Evolutionary conservation across 1,140 invertebrate genomes (phyloP), one percentile per base, ranked within the genome.

Genomic region (Microvelia longipes): DNA sequence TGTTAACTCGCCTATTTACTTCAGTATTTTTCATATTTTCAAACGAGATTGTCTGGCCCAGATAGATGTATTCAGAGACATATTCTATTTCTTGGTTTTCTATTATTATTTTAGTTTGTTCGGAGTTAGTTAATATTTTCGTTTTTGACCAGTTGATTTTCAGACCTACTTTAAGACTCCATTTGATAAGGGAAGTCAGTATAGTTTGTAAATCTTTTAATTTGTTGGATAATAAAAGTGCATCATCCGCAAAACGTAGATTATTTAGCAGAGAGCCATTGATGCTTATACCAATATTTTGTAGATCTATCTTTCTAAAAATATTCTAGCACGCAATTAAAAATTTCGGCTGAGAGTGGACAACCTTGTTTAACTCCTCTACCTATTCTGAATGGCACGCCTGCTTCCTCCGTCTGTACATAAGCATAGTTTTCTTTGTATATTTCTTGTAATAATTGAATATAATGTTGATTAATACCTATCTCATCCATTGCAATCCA

Each of bases 221-320:
- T 26, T 27, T 69, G 28, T 75, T 68, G 15, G 72, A 63, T 25
- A 75, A 66, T 62, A 78, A 28, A 11, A 79, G 72, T 64, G 77
- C 62, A 65, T 79, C 77, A 69, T 79, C 77, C 2, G 77, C 76
- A 64, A 79, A 79, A 24, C 76, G 71, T 67, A 79, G 72, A 70
- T 79, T 73, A 60, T 28, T 75, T 28, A 76, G 69, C 62, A 5
- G 24, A 2, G 15, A 13, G 2, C 14, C 72, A 60, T 68, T 77
- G 69, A 61, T 75, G 71, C 69, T 78, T 74, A 28, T 75, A 74
- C 62, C 62, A 13, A 64, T 71, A 11, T 73, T 60, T 2, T 69
- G 24, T 65, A 68, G 72, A 29, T 74, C 70, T 70, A 73, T 69
- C 30, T 74, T 73, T 70, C 73, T 70, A 69, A 74, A 75, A 63